phyloP scores from a whole-genome alignment of 2,797 vertebrate genomes.

The Monodelphis domestica region DNA sequence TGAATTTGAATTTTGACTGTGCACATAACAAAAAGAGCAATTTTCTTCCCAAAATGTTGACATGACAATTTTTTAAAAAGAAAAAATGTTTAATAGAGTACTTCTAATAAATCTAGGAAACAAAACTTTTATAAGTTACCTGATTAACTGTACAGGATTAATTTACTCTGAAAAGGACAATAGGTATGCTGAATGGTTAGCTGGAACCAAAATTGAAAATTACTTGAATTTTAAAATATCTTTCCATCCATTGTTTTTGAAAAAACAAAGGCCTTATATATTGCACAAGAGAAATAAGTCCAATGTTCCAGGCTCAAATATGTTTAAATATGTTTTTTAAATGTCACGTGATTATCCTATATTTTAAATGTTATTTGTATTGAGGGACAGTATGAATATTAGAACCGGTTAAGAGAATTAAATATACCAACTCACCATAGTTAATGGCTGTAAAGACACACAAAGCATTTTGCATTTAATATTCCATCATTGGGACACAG shows the following conservation, averaged over 20 bases:
- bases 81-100: constrained; percentile 42
- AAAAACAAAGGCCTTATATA: background rate
- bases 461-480: background rate
- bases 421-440: background rate
- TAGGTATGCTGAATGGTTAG: background rate
- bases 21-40: background rate
- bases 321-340: background rate
- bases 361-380: background rate
- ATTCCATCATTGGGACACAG: background rate
- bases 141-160: background rate
- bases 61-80: background rate
- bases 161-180: background rate
- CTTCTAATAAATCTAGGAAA: constrained; percentile 16
- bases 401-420: constrained; percentile 43
- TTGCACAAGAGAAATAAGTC: background rate
- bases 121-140: constrained; percentile 26
- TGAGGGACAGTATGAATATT: background rate
- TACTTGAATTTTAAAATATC: background rate
- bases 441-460: background rate
- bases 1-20: background rate
- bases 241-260: background rate
- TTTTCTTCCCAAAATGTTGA: constrained; percentile 31
- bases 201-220: background rate
- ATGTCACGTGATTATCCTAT: background rate
- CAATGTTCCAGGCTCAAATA: background rate